Evolutionary conservation across 2,888 invertebrate species (phyloP).

Genomic region (Hyles lineata): DNA sequence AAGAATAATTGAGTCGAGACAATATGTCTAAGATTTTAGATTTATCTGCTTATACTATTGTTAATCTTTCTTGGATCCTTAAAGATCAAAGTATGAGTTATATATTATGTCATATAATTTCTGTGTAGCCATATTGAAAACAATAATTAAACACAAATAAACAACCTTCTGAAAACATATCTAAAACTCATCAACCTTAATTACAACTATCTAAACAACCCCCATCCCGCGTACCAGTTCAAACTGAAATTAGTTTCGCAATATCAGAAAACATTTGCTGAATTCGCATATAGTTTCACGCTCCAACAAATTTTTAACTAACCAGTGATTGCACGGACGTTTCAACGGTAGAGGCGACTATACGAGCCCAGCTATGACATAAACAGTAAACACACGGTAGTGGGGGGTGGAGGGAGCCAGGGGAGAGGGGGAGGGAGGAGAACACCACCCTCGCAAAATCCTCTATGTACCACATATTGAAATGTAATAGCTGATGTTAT

Average conservation of each 20-base stretch:
- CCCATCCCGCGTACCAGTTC: not conserved
- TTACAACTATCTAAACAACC: not conserved
- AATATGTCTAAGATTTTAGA: too few species aligned
- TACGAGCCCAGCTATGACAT: slow-evolving; percentile 26
- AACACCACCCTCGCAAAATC: not conserved
- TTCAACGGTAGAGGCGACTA: slow-evolving; percentile 30
- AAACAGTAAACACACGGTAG: slow-evolving; percentile 19
- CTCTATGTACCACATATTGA: slow-evolving; percentile 27
- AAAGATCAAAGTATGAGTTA: too few species aligned
- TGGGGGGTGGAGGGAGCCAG: not conserved
- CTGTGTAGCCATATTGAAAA: too few species aligned
- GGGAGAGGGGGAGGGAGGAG: not conserved
- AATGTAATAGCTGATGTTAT: slow-evolving; percentile 23
- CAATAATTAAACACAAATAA: not conserved
- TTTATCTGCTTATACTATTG: too few species aligned
- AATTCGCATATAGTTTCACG: slow-evolving; percentile 34
- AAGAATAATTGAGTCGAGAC: too few species aligned
- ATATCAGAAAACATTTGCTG: slow-evolving; percentile 34
- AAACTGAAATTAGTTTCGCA: slow-evolving; percentile 30
- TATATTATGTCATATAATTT: too few species aligned
- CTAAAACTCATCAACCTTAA: too few species aligned
- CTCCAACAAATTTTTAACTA: slow-evolving; percentile 32
- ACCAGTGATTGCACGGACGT: slow-evolving; percentile 37
- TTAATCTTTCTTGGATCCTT: too few species aligned
- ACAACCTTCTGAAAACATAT: not conserved